These are phyloP conservation scores for Silurus aristotelis DNA, from an alignment of 2,797 vertebrate genomes.

Conservation along the genomic window DNA sequence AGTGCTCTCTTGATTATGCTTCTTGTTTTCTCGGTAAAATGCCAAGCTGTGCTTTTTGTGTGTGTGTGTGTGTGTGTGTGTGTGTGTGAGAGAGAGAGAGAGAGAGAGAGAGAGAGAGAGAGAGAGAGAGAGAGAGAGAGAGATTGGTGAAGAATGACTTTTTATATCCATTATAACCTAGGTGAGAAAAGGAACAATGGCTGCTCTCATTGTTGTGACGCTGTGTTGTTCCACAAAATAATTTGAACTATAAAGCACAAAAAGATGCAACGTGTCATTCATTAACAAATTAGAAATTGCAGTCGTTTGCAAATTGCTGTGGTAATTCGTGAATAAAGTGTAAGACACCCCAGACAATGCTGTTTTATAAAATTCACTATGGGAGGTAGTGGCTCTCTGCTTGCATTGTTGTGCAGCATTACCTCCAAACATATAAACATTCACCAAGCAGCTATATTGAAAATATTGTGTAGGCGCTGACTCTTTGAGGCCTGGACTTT, in stretches of 20 bases:
- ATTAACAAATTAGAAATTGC: not conserved
- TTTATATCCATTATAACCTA: not conserved
- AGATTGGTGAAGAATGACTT: not conserved
- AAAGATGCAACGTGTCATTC: not conserved
- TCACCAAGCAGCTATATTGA: too few species aligned
- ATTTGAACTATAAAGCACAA: not conserved
- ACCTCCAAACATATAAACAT: not conserved
- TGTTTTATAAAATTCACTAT: not conserved
- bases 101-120: too few species aligned
- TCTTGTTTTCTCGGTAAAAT: not conserved
- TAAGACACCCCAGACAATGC: not conserved
- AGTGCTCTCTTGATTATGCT: not conserved
- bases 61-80: not conserved
- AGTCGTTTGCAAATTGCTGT: not conserved
- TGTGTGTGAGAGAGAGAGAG: too few species aligned
- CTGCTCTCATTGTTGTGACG: not conserved
- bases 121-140: too few species aligned
- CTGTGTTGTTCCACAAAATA: not conserved
- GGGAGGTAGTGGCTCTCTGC: not conserved
- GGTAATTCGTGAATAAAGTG: not conserved
- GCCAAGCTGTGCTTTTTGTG: not conserved
- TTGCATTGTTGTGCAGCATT: not conserved
- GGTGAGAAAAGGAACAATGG: not conserved
- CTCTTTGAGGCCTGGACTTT: too few species aligned
- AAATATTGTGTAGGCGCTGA: too few species aligned